Conservation (phyloP, 2,113 vertebrate species). For the Lagopus leucura region DNA sequence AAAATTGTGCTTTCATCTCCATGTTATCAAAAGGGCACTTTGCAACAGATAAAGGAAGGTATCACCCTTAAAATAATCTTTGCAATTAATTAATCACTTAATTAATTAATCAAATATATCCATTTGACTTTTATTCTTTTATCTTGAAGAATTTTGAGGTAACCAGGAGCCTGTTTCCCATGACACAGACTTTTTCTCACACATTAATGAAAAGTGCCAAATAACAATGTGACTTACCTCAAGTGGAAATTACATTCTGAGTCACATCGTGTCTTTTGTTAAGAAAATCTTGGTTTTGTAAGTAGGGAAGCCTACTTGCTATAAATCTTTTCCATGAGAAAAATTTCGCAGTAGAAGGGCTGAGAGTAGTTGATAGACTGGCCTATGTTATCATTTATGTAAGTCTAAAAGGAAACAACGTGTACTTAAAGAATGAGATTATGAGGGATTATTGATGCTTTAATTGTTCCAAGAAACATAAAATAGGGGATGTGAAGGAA, state of each 20-base stretch:
- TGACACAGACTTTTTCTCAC: not conserved
- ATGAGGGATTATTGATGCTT: not conserved
- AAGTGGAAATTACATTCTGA: slow-evolving; percentile 2
- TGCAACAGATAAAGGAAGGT: not conserved
- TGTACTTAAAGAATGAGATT: not conserved
- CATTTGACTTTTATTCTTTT: not conserved
- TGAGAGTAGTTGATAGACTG: not conserved
- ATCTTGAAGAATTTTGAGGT: not conserved
- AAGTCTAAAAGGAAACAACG: not conserved
- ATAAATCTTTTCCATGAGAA: not conserved
- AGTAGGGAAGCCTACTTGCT: not conserved
- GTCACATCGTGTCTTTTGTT: not conserved
- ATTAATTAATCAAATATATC: slow-evolving; percentile 23
- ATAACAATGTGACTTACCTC: not conserved
- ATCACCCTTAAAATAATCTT: slow-evolving; percentile 3
- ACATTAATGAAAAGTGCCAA: not conserved
- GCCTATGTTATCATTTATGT: not conserved
- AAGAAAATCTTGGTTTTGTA: not conserved
- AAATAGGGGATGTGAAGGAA: not conserved
- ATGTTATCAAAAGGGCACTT: not conserved
- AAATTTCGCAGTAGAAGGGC: not conserved
- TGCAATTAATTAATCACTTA: slow-evolving; percentile 16
- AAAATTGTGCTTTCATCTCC: slow-evolving; percentile 31
- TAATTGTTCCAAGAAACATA: not conserved
- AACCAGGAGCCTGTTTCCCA: not conserved